Evolutionary conservation across 2,888 invertebrate genomes (phyloP), one percentile per base, ranked within the genome.

Genomic region (Zaprionus lineosus): DNA sequence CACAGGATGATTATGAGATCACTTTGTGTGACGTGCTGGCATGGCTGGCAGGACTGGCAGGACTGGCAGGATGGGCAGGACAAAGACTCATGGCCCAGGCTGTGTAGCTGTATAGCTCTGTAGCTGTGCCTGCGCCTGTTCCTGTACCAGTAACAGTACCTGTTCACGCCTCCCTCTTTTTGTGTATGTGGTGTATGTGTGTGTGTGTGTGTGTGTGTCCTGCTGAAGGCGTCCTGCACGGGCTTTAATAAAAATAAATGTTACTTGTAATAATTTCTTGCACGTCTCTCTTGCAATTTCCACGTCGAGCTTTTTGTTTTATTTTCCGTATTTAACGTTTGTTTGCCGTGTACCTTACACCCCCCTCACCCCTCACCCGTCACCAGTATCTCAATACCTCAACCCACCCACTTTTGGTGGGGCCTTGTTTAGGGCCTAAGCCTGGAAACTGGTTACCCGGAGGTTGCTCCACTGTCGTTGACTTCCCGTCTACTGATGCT

Each of bases 1-100:
- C 76, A 34, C 58, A 67, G 74, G 69, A 86, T 86, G 86, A 87
- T 87, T 86, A 87, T 87, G 78, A 86, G 87, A 86, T 87, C 85
- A 86, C 75, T 87, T 87, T 87, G 81, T 81, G 56, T 72, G 82
- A 81, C 74, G 81, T 67, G 72, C 67, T 75, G 79, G 47, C 52
- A 53, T n/a, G n/a, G n/a, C n/a, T n/a, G n/a, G n/a, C n/a, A n/a
- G n/a, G n/a, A n/a, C n/a, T n/a, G n/a, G n/a, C n/a, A n/a, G n/a
- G 50, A 34, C 19, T 31, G 24, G 24, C 34, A 26, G 55, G 18
- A 56, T 48, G 58, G 37, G n/a, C n/a, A n/a, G n/a, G n/a, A n/a
- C n/a, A n/a, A n/a, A 39, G 48, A 48, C 48, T 39, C 68, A 61
- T 61, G 44, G 58, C 26, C 34, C 71, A 62, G 52, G 57, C 67